Conservation (phyloP, 1,140 invertebrate genomes). For the Charaxes varanes region DNA sequence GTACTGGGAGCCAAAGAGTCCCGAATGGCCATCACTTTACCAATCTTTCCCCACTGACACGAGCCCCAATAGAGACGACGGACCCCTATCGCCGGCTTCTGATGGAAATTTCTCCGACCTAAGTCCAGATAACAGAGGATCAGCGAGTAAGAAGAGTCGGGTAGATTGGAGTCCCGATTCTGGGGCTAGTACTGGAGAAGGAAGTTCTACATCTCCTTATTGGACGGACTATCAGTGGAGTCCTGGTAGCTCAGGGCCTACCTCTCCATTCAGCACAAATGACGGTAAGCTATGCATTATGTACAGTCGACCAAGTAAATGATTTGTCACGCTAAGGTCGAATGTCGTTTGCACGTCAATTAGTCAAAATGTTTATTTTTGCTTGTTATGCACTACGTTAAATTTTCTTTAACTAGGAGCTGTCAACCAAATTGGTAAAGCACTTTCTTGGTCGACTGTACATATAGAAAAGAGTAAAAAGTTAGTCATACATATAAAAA, state of each 20-base stretch:
- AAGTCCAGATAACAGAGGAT: conserved; percentile 50
- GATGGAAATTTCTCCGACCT: conserved; percentile 52
- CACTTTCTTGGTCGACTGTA: too few species aligned
- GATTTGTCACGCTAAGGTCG: too few species aligned
- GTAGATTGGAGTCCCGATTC: conserved; percentile 67
- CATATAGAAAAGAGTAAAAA: too few species aligned
- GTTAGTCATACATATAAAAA: too few species aligned
- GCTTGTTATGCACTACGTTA: too few species aligned
- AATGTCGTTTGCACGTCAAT: too few species aligned
- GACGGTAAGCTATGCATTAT: conserved; percentile 41
- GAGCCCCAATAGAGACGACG: conserved; percentile 18
- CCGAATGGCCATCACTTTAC: conserved; percentile 39
- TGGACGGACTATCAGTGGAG: conserved; percentile 60
- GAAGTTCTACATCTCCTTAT: conserved; percentile 46
- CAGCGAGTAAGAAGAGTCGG: conserved; percentile 31
- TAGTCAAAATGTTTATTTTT: too few species aligned
- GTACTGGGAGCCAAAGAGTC: conserved; percentile 59
- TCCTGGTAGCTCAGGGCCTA: conserved; percentile 51
- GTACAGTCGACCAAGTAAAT: too few species aligned
- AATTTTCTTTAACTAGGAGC: too few species aligned
- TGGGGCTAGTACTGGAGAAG: conserved; percentile 42
- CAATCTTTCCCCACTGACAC: conserved; percentile 24
- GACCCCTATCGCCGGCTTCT: conserved; percentile 21
- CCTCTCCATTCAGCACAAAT: conserved; percentile 48
- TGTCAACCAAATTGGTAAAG: too few species aligned